Percentiles rank a stretch among this genome's conserved stretches.
Conservation (phyloP, 2,888 invertebrate genomes). For the Mechanitis messenoides region DNA sequence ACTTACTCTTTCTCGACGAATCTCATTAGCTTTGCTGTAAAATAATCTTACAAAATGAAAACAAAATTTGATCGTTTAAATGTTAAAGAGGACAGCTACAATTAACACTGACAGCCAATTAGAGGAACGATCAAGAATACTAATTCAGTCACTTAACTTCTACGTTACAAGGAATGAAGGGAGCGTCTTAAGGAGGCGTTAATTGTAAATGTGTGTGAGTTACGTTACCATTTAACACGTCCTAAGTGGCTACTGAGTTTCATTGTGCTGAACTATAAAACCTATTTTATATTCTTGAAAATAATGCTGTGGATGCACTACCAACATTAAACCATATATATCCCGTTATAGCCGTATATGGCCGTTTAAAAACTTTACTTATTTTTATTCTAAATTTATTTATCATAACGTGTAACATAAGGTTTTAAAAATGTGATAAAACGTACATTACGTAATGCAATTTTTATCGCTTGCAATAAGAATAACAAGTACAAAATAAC, state of each 20-base stretch:
- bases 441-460: background rate
- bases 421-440: too few relatives aligned
- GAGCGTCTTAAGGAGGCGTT: slow-evolving; percentile 45
- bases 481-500: background rate
- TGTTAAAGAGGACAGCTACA: slow-evolving; percentile 33
- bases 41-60: background rate
- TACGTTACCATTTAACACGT: slow-evolving; percentile 32
- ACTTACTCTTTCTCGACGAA: too few relatives aligned
- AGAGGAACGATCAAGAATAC: slow-evolving; percentile 50
- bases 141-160: slow-evolving; percentile 49
- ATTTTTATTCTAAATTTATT: too few relatives aligned
- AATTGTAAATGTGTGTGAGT: slow-evolving; percentile 45
- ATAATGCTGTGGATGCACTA: too few relatives aligned
- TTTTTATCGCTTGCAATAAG: background rate
- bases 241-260: slow-evolving; percentile 33
- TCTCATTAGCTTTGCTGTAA: too few relatives aligned
- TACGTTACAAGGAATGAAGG: slow-evolving; percentile 44
- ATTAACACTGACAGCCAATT: slow-evolving; percentile 49
- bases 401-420: too few relatives aligned
- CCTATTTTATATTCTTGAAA: slow-evolving; percentile 25
- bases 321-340: too few relatives aligned
- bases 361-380: too few relatives aligned
- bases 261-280: slow-evolving; percentile 37
- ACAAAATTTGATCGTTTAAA: slow-evolving; percentile 23
- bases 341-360: too few relatives aligned